A percentile compares a stretch with the other conserved stretches of the same genome.
Conservation (phyloP, 2,797 vertebrate species). For the Pteropus rufus region DNA sequence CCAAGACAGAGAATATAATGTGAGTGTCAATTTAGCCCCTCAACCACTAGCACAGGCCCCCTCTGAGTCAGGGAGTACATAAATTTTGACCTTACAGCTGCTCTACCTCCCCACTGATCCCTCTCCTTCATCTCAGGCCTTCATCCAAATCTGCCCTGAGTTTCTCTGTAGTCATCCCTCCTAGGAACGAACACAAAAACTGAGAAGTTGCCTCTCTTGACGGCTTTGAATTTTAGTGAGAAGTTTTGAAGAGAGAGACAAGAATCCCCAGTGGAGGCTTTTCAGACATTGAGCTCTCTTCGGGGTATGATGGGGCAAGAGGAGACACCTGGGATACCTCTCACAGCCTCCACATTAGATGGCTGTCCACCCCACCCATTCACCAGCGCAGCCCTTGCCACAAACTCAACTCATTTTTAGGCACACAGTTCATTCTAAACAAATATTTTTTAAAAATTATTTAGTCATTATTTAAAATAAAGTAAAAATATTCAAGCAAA, state of each 20-base stretch:
- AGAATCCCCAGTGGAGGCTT: not conserved
- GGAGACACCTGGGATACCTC: fast-evolving
- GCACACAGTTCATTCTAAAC: not conserved
- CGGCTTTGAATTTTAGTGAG: not conserved
- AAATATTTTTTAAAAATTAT: not conserved
- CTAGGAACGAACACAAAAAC: not conserved
- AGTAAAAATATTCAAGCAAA: not conserved
- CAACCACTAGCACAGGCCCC: not conserved
- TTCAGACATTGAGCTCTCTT: not conserved
- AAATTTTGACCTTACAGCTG: not conserved
- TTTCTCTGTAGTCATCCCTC: not conserved
- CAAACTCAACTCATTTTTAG: not conserved
- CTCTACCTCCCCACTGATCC: not conserved
- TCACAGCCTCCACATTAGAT: not conserved
- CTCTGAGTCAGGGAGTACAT: not conserved
- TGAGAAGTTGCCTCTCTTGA: not conserved
- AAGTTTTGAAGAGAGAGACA: not conserved
- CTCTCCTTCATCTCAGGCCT: not conserved
- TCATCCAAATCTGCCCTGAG: not conserved
- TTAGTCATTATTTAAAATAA: not conserved
- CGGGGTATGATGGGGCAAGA: no score
- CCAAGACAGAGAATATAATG: not conserved
- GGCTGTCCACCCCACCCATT: not conserved
- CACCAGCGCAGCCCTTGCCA: not conserved
- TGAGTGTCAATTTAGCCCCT: not conserved